A percentile compares a stretch with the other conserved stretches of the same genome.
phyloP scores from a whole-genome alignment of 1,140 invertebrate genomes.

The Streblospio benedicti region DNA sequence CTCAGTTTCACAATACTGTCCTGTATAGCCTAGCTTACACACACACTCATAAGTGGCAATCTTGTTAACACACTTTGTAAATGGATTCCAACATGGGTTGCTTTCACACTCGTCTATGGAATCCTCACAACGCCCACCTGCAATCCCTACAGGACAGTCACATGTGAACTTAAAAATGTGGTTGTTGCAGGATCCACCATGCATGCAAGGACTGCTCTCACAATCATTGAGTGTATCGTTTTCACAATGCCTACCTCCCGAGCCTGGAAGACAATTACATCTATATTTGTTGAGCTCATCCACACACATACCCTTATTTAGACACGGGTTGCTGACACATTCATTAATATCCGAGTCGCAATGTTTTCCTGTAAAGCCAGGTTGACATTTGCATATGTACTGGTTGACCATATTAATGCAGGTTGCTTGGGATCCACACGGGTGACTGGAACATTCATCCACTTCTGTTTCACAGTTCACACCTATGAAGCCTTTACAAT shows the following conservation, averaged over 20 bases:
- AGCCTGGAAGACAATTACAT: slow-evolving; percentile 10
- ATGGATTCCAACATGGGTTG: slow-evolving; percentile 58
- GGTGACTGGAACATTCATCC: slow-evolving; percentile 81
- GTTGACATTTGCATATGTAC: slow-evolving; percentile 78
- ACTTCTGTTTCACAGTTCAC: slow-evolving; percentile 57
- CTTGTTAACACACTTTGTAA: slow-evolving; percentile 59
- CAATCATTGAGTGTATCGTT: slow-evolving; percentile 26
- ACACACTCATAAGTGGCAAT: slow-evolving; percentile 24
- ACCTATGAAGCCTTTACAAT: too few species aligned
- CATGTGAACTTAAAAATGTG: slow-evolving; percentile 26
- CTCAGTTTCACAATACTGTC: slow-evolving; percentile 26
- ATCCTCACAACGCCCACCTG: slow-evolving; percentile 38
- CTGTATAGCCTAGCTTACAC: slow-evolving; percentile 20
- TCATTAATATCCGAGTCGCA: slow-evolving; percentile 15
- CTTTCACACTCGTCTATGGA: slow-evolving; percentile 89
- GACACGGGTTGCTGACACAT: slow-evolving; percentile 55
- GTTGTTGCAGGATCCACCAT: slow-evolving; percentile 30
- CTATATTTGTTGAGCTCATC: slow-evolving; percentile 10
- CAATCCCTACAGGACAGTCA: slow-evolving; percentile 15
- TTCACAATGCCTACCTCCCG: slow-evolving; percentile 2
- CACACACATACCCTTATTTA: slow-evolving; percentile 76
- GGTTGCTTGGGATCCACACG: slow-evolving; percentile 81
- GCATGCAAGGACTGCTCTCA: slow-evolving; percentile 27
- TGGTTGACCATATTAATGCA: slow-evolving; percentile 65
- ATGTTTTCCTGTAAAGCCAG: slow-evolving; percentile 71